Evolutionary conservation across 2,113 vertebrate genomes (phyloP).

Genomic region (Erinaceus europaeus): DNA sequence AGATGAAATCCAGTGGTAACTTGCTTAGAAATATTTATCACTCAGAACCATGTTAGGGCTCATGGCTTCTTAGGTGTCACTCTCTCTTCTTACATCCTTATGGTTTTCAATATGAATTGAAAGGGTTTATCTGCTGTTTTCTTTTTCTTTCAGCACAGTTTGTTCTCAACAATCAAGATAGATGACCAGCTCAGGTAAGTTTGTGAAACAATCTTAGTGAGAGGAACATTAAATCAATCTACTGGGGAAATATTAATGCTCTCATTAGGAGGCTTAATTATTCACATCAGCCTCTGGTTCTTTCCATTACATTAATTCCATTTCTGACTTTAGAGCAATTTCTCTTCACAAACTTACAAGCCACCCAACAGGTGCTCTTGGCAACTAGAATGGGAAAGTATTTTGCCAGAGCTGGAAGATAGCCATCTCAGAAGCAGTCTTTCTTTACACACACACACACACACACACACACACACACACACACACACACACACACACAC

Average conservation of each 20-base stretch:
- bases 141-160: not conserved
- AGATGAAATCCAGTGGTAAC: not conserved
- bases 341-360: slow-evolving; percentile 55
- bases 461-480: not conserved
- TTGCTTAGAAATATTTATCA: not conserved
- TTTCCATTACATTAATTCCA: slow-evolving; percentile 70
- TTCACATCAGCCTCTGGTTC: slow-evolving; percentile 79
- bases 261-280: slow-evolving; percentile 83
- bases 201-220: slow-evolving; percentile 35
- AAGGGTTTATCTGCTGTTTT: not conserved
- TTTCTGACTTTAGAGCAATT: slow-evolving; percentile 72
- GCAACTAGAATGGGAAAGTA: not conserved
- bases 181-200: slow-evolving; percentile 47
- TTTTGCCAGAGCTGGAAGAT: not conserved
- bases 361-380: not conserved
- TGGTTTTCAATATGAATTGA: not conserved
- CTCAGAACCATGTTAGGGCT: too few species aligned
- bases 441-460: not conserved
- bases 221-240: slow-evolving; percentile 76
- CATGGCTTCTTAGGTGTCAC: not conserved
- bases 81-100: not conserved
- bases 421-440: not conserved
- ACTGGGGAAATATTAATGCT: slow-evolving; percentile 76
- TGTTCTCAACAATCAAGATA: slow-evolving; percentile 58
- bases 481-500: too few species aligned